Evolutionary conservation across 2,888 invertebrate genomes (phyloP), one percentile per base, ranked within the genome.

Genomic region (Amphimallon solstitiale): DNA sequence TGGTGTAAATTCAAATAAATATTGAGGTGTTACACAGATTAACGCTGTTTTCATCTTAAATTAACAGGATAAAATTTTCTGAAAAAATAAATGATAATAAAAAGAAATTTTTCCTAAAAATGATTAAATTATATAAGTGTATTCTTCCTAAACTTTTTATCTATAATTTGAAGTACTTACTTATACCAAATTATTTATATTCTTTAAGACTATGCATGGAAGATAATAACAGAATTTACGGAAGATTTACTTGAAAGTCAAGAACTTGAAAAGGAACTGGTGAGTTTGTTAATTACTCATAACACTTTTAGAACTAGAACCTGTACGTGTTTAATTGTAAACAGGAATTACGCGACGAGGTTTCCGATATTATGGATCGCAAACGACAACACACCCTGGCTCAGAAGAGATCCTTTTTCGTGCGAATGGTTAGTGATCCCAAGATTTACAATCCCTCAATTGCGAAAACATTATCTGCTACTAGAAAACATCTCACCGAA

Each of bases 391-490:
- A 93, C 65, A 91, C 92, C 3, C 83, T 97, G 77, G 93, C 94
- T 6, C 92, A 95, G 82, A 95, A 96, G 83, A 89, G 97, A 60
- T 95, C 96, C 10, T 97, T 97, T 87, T 96, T 97, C 84, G 97
- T 97, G 65, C 92, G 97, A 54, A 97, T 97, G 97, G 97, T 96
- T 70, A 94, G 94, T 81, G 97, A 97, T 86, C 97, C 97, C 1
- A 97, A 97, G 83, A 93, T 97, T 77, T 95, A 95, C 86, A 95
- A 95, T 84, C 95, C 95, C 34, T 93, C 93, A 68, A 95, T 95
- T 77, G 91, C 90, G 79, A 91, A 91, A 82, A 87, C 90, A 0
- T 86, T 90, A 52, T 88, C 91, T 52, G 87, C 89, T 1, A 82
- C 83, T 23, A 83, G 88, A 64, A 83, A 86, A 19, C 85, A 87